Evolutionary conservation across 2,797 vertebrate genomes (phyloP), one percentile per base, ranked within the genome.

Genomic region (Myotis pilosus): DNA sequence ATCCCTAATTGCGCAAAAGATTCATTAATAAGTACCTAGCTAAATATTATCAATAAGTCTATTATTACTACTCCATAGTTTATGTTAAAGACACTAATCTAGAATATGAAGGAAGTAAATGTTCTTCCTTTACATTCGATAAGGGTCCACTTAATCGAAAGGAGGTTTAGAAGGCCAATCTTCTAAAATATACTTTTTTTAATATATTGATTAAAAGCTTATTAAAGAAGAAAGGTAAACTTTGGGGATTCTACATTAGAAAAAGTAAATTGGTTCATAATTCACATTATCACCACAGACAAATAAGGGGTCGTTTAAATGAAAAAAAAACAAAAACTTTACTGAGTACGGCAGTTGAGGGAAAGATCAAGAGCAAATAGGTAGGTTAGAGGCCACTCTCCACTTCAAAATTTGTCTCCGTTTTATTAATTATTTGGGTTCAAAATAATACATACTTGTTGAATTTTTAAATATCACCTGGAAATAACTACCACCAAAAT

Each of bases 1-100:
- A 68, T 81, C 36, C n/a, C 47, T 90, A 87, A 76, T 80, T 96
- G 33, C 5, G 20, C 76, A 88, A 91, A 55, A 72, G 44, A 95
- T 16, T 94, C 51, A 53, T 38, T 68, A 64, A 87, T 30, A 94
- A 36, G 55, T 33, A 64, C 20, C 6, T 72, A 84, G 38, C 22
- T 91, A 78, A 85, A 16, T 86, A 64, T 55, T 79, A 75, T 38
- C n/a, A 89, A 30, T 47, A 84, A 74, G 10, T 76, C 44, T 78
- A 53, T 87, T 80, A 76, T 88, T 83, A 38, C 20, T 71, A 15
- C 12, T 72, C n/a, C 64, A 36, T 23, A 75, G 41, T 44, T 66
- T n/a, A 71, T 68, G 28, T 7, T 28, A 84, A 83, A 71, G 10
- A 44, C 4, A 44, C 16, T n/a, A 41, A 75, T 74, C 30, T 72